These are phyloP conservation scores for Leucania comma DNA, from an alignment of 2,888 invertebrate species.

Conservation along the genomic window DNA sequence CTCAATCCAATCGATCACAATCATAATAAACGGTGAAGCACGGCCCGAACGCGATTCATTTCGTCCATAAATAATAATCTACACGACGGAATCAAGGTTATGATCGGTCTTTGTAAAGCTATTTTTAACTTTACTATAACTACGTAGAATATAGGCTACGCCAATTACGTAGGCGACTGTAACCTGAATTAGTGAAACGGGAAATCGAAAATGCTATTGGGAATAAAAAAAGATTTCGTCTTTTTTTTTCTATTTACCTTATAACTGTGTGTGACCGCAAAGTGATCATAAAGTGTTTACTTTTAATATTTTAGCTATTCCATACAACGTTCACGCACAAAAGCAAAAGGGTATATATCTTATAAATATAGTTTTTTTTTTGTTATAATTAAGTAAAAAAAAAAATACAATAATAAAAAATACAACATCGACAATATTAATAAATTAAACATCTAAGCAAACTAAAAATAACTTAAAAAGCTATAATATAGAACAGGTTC, in stretches of 20 bases:
- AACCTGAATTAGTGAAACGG: constrained; percentile 2
- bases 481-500: constrained; percentile 67
- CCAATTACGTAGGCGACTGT: constrained; percentile 25
- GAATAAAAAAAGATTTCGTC: background rate
- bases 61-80: constrained; percentile 35
- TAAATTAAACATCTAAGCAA: constrained; percentile 71
- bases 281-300: background rate
- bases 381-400: constrained; percentile 47
- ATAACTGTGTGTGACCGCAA: background rate
- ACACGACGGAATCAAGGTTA: constrained; percentile 51
- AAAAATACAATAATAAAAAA: constrained; percentile 51
- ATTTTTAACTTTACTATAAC: constrained; percentile 62
- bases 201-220: constrained; percentile 7
- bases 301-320: constrained; percentile 9
- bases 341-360: constrained; percentile 49
- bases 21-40: constrained; percentile 24
- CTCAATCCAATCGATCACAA: constrained; percentile 15
- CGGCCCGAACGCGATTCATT: constrained; percentile 15
- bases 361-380: constrained; percentile 40
- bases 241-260: background rate
- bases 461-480: constrained; percentile 71
- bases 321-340: constrained; percentile 36
- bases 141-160: constrained; percentile 29
- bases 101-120: constrained; percentile 43
- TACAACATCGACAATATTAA: constrained; percentile 72